Percentiles rank a stretch among this genome's conserved stretches.
Conservation (phyloP, 1,140 invertebrate genomes). For the Ceratina calcarata region DNA sequence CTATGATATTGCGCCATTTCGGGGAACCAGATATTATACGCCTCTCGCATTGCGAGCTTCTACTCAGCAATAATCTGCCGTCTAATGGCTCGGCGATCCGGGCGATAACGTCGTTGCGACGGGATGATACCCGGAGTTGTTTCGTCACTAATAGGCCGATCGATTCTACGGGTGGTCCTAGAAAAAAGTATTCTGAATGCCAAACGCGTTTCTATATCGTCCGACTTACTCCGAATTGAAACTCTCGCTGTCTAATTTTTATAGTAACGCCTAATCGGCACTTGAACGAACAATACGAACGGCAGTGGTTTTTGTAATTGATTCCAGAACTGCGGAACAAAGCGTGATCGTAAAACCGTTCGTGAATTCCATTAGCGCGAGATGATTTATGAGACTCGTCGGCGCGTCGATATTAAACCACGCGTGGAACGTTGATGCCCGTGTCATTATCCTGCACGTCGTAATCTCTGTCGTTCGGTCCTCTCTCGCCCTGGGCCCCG, state of each 20-base stretch:
- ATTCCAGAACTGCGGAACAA: no score
- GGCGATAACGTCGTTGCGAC: not conserved
- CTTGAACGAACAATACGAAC: no score
- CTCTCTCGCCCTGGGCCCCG: not conserved
- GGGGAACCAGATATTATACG: conserved; percentile 32
- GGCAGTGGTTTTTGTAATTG: no score
- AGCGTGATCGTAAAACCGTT: conserved; percentile 14
- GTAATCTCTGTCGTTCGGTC: conserved; percentile 31
- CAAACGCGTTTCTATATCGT: not conserved
- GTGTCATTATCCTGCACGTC: conserved; percentile 26
- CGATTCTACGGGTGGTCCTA: not conserved
- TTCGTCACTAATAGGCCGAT: conserved; percentile 1
- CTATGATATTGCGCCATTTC: conserved; percentile 40
- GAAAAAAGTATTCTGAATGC: conserved; percentile 11
- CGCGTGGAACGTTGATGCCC: conserved; percentile 28
- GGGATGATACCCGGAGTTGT: not conserved
- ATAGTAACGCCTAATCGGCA: no score
- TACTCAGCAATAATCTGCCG: conserved; percentile 33
- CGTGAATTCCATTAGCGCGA: conserved; percentile 35
- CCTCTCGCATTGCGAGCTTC: conserved; percentile 2
- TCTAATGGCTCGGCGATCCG: conserved; percentile 7
- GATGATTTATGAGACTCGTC: conserved; percentile 49
- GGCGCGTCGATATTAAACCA: conserved; percentile 44
- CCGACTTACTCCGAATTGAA: no score
- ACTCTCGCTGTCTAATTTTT: no score